Conservation (phyloP, 2,888 invertebrate genomes). For the Drosophila recens region DNA sequence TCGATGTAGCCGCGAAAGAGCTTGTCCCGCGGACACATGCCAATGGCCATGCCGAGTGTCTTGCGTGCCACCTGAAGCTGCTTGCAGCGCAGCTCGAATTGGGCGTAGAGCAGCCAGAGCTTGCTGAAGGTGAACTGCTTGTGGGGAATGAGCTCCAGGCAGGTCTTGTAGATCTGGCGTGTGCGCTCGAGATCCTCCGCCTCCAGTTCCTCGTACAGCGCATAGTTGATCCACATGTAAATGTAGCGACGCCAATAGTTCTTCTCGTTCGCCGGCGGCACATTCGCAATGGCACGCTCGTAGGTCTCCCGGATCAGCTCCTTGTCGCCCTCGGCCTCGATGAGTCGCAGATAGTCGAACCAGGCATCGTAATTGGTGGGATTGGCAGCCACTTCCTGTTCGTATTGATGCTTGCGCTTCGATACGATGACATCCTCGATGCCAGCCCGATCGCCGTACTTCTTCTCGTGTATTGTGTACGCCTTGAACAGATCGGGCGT, state of each 20-base stretch:
- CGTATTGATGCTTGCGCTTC: conserved; percentile 98
- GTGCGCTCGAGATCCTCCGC: conserved; percentile 94
- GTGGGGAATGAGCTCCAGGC: conserved; percentile 97
- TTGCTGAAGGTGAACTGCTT: conserved; percentile 99
- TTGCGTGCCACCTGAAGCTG: conserved; percentile 95
- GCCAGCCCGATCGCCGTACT: conserved; percentile 97
- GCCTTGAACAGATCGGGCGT: conserved; percentile 97
- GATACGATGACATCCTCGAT: conserved; percentile 99
- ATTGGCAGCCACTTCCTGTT: conserved; percentile 97
- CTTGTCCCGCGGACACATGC: conserved; percentile 98
- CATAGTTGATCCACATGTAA: conserved; percentile 99
- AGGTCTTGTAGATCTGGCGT: conserved; percentile 96
- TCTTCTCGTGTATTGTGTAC: conserved; percentile 99
- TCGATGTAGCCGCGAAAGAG: conserved; percentile 99
- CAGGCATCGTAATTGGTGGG: conserved; percentile 99
- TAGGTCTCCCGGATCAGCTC: conserved; percentile 97
- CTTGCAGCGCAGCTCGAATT: conserved; percentile 98
- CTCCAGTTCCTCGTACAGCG: conserved; percentile 97
- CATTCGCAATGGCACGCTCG: conserved; percentile 98
- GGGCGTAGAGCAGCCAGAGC: conserved; percentile 98
- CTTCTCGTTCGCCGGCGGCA: conserved; percentile 98
- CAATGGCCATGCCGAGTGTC: conserved; percentile 96
- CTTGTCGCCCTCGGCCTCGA: conserved; percentile 93
- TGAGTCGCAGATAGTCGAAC: conserved; percentile 98
- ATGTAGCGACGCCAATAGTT: conserved; percentile 99